A percentile compares a stretch with the other conserved stretches of the same genome.
These are phyloP conservation scores for Beroe forskalii DNA, from an alignment of 37 sponge, comb jelly and placozoan species.

Conservation along the genomic window DNA sequence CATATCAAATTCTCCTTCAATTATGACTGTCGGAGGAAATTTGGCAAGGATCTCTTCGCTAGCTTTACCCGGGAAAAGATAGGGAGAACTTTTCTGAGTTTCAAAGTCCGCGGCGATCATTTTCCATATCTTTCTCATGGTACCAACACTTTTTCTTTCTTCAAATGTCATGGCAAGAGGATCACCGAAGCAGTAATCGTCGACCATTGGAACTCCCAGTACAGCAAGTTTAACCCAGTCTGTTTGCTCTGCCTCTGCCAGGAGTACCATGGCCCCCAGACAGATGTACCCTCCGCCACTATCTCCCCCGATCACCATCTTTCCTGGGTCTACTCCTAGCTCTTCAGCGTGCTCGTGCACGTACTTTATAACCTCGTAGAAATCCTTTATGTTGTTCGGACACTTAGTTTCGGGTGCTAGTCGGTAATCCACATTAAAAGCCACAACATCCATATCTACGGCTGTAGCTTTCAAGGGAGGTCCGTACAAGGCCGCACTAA, in stretches of 20 bases:
- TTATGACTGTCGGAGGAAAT: not conserved
- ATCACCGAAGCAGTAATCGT: constrained; percentile 24
- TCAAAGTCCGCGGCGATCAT: not conserved
- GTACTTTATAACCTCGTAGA: constrained; percentile 36
- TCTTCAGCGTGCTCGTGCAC: not conserved
- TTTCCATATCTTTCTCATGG: not conserved
- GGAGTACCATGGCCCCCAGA: not conserved
- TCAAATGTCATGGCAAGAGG: not conserved
- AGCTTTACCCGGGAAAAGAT: not conserved
- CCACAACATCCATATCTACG: not conserved
- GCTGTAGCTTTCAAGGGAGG: not conserved
- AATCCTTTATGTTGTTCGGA: constrained; percentile 31
- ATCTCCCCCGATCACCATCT: no score
- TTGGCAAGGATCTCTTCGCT: constrained; percentile 9
- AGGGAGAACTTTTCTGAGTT: not conserved
- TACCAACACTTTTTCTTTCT: not conserved
- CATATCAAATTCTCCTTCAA: not conserved
- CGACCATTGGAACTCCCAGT: not conserved
- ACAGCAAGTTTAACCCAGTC: not conserved
- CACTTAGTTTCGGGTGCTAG: not conserved
- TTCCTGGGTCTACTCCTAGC: not conserved
- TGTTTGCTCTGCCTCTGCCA: not conserved
- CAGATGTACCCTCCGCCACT: constrained; percentile 23
- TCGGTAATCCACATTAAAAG: not conserved
- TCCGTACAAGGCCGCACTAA: not conserved